Evolutionary conservation across 1,140 invertebrate species (phyloP).

Genomic region (Macrotrachela quadricornifera): DNA sequence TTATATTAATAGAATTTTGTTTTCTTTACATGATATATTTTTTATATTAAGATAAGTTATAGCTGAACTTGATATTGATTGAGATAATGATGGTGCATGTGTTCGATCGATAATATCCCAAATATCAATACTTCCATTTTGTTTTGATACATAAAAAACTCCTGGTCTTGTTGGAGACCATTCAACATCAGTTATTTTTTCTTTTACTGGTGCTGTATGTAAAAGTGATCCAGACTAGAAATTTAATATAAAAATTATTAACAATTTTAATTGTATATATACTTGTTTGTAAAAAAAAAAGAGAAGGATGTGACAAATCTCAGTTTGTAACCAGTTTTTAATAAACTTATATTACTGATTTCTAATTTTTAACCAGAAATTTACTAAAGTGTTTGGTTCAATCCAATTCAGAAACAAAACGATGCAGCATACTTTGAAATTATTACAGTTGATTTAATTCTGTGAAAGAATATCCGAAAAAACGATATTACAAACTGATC

Average conservation of each 20-base stretch:
- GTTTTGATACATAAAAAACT: slow-evolving; percentile 31
- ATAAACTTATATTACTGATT: too few species aligned
- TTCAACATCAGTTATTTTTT: slow-evolving; percentile 18
- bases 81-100: slow-evolving; percentile 27
- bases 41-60: slow-evolving; percentile 22
- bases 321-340: too few species aligned
- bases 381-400: too few species aligned
- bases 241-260: too few species aligned
- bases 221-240: slow-evolving; percentile 27
- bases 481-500: too few species aligned
- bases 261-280: not conserved
- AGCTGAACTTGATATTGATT: slow-evolving; percentile 22
- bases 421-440: too few species aligned
- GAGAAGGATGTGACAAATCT: too few species aligned
- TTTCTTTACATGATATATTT: slow-evolving; percentile 18
- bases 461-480: too few species aligned
- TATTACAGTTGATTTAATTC: too few species aligned
- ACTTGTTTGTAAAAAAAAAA: not conserved
- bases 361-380: too few species aligned
- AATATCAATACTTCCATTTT: slow-evolving; percentile 32
- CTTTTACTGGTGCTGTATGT: slow-evolving; percentile 14
- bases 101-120: slow-evolving; percentile 34
- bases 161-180: slow-evolving; percentile 31
- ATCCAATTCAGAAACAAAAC: too few species aligned
- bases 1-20: not conserved